Percentiles rank a stretch among this genome's conserved stretches.
phyloP scores from a whole-genome alignment of 2,888 invertebrate species.

The Escarpia spicata region DNA sequence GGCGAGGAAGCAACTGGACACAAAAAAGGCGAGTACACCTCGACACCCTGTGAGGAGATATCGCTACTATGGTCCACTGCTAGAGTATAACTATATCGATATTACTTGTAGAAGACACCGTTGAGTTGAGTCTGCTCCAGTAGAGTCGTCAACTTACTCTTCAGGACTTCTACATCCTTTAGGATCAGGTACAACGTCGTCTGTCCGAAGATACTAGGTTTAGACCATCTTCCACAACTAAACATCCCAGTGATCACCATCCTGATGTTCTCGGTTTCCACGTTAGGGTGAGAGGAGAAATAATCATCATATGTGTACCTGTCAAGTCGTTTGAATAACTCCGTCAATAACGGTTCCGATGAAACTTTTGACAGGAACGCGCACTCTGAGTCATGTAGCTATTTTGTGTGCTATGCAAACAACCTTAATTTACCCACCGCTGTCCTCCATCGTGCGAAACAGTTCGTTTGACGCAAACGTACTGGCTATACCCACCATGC shows the following conservation, averaged over 20 bases:
- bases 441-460: not conserved
- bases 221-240: not conserved
- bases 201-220: not conserved
- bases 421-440: not conserved
- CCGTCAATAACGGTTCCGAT: not conserved
- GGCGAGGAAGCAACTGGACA: too few relatives aligned
- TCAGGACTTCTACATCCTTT: not conserved
- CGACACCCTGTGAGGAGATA: too few relatives aligned
- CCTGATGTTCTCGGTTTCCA: too few relatives aligned
- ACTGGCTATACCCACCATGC: not conserved
- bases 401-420: not conserved
- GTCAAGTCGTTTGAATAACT: not conserved
- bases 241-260: not conserved
- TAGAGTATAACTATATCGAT: not conserved
- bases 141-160: not conserved
- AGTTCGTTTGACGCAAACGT: not conserved
- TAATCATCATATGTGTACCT: too few relatives aligned
- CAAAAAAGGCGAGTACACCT: too few relatives aligned
- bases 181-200: not conserved
- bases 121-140: not conserved
- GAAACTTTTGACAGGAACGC: not conserved
- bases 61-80: too few relatives aligned
- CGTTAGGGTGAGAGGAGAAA: too few relatives aligned
- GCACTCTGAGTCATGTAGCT: not conserved
- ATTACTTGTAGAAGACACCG: not conserved